Conservation (phyloP, 2,113 vertebrate species). For the Bujurquina vittata region DNA sequence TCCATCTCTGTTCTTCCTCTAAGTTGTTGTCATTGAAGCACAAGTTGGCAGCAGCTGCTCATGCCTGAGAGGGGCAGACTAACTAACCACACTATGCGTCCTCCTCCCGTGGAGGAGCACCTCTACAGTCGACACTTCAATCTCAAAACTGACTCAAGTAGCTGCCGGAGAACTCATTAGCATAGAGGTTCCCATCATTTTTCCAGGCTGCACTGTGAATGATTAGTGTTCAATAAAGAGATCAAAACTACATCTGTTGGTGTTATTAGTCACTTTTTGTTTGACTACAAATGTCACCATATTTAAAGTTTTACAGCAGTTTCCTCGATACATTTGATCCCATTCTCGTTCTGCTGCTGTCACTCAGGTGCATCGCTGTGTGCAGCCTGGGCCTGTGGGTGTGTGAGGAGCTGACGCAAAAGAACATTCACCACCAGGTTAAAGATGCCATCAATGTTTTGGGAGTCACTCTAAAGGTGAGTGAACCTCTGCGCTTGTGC, state of each 20-base stretch:
- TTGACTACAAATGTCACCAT: neutral
- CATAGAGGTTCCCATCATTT: neutral
- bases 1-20: neutral
- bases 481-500: neutral
- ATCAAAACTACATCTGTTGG: neutral
- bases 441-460: conserved; percentile 95
- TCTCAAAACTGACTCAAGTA: neutral
- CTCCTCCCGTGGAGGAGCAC: neutral
- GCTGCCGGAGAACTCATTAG: neutral
- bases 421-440: conserved; percentile 87
- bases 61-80: neutral
- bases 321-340: neutral
- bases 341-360: neutral
- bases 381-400: conserved; percentile 96
- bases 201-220: neutral
- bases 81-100: neutral
- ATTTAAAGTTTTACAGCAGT: neutral
- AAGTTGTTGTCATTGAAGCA: neutral
- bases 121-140: neutral
- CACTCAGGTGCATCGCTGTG: conserved; percentile 89
- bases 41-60: neutral
- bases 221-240: neutral
- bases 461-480: conserved; percentile 96
- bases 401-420: conserved; percentile 90
- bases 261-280: neutral